Evolutionary conservation across 2,113 vertebrate species (phyloP), one percentile per base, ranked within the genome.

Genomic region (Phaethornis superciliosus): DNA sequence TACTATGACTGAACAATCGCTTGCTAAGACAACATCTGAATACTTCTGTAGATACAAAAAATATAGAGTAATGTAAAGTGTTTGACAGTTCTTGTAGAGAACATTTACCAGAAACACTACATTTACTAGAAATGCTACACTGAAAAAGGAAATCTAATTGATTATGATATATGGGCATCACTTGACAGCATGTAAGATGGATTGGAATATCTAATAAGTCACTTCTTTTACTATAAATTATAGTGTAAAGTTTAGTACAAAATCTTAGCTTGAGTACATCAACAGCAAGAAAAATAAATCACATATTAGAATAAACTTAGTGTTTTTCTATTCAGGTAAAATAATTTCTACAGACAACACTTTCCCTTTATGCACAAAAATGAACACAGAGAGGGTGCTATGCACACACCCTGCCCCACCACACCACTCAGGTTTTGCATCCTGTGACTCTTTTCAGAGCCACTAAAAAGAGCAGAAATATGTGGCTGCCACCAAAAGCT

Each of bases 401-500:
- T 17, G 26, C 19, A 26, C 19, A 15, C 3, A 4, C 3, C 8
- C 5, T 49, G 27, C 68, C 8, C 55, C n/a, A 4, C 18, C 60
- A 1, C 28, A 68, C 14, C 16, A 10, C n/a, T 40, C 0, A 0
- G 18, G 35, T 49, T 83, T 79, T 60, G 56, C 15, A 49, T 27
- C 35, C 58, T 49, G 24, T 23, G 27, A 68, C 63, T 88, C 35
- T 12, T 26, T 76, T 52, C 35, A 46, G 32, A 64, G 33, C 42
- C 52, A 28, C 42, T 33, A 13, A n/a, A 56, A 49, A 69, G 24
- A 74, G 12, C 11, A 74, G 80, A 37, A 65, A 49, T 15, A 35
- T 0, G 3, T 8, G 20, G 32, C 30, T 32, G 10, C 8, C 54
- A 69, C 0, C 0, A 0, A 42, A 62, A 22, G 21, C 24, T 28